phyloP scores from a whole-genome alignment of 2,888 invertebrate genomes.

The Asteroscopus sphinx region DNA sequence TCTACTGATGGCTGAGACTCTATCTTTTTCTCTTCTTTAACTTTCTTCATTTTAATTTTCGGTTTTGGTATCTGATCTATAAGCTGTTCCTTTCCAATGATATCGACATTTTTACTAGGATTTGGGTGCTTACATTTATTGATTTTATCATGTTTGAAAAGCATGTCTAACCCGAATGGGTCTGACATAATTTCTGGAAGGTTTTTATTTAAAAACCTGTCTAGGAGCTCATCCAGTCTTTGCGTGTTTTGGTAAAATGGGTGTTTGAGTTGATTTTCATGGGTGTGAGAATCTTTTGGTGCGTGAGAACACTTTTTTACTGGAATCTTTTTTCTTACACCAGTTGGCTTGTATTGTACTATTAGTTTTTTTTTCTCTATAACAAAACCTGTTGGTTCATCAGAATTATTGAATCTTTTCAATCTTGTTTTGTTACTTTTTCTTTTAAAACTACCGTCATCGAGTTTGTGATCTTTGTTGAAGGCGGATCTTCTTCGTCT shows the following conservation, averaged over 20 bases:
- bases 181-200: constrained; percentile 61
- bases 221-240: constrained; percentile 72
- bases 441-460: not conserved
- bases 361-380: constrained; percentile 73
- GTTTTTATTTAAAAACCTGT: constrained; percentile 67
- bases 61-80: constrained; percentile 37
- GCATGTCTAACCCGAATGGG: constrained; percentile 56
- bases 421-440: constrained; percentile 31
- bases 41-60: not conserved
- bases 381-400: constrained; percentile 62
- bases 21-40: not conserved
- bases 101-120: constrained; percentile 21
- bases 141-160: constrained; percentile 49
- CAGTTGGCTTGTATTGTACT: constrained; percentile 64
- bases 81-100: not conserved
- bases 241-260: constrained; percentile 78
- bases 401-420: constrained; percentile 48
- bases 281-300: constrained; percentile 67
- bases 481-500: constrained; percentile 24
- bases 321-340: constrained; percentile 53
- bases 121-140: constrained; percentile 55
- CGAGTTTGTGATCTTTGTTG: constrained; percentile 5
- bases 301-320: constrained; percentile 73
- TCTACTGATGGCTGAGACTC: not conserved
- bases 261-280: constrained; percentile 74